Percentiles rank a stretch among this genome's conserved stretches.
Evolutionary conservation across 2,888 invertebrate genomes (phyloP).

Genomic region (Drosophila mayaguana): DNA sequence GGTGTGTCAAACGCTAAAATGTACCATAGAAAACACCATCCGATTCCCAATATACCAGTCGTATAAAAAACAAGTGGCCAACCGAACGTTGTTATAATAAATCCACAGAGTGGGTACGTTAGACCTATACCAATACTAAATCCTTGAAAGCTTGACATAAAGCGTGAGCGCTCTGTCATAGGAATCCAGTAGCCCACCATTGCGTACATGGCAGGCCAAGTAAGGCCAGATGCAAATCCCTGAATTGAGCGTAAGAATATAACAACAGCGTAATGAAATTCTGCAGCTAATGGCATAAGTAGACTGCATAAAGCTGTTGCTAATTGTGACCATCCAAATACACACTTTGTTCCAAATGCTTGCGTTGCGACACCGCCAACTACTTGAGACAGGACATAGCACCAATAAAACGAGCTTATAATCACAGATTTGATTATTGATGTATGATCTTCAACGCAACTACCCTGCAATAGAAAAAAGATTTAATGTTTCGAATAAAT

Average conservation of each 20-base stretch:
- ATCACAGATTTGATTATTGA: slow-evolving; percentile 87
- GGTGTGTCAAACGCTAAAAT: slow-evolving; percentile 89
- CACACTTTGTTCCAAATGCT: slow-evolving; percentile 89
- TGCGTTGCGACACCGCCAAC: slow-evolving; percentile 90
- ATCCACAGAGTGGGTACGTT: slow-evolving; percentile 90
- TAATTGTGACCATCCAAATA: slow-evolving; percentile 90
- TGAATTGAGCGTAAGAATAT: slow-evolving; percentile 88
- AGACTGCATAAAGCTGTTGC: slow-evolving; percentile 89
- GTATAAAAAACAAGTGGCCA: slow-evolving; percentile 90
- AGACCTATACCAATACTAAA: slow-evolving; percentile 91
- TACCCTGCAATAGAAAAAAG: slow-evolving; percentile 45
- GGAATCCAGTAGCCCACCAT: slow-evolving; percentile 91
- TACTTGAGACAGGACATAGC: slow-evolving; percentile 89
- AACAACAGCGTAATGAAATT: slow-evolving; percentile 87
- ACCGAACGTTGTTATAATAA: slow-evolving; percentile 89
- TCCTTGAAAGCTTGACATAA: slow-evolving; percentile 92
- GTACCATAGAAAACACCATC: slow-evolving; percentile 90
- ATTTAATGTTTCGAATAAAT: not conserved
- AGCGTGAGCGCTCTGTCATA: slow-evolving; percentile 89
- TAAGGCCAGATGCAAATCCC: slow-evolving; percentile 90
- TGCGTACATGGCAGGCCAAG: slow-evolving; percentile 92
- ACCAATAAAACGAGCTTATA: slow-evolving; percentile 90
- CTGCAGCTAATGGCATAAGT: slow-evolving; percentile 88
- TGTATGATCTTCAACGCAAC: slow-evolving; percentile 85
- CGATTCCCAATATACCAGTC: slow-evolving; percentile 88